A percentile compares a stretch with the other conserved stretches of the same genome.
These are phyloP conservation scores for Pelobates cultripes DNA, from an alignment of 2,797 vertebrate genomes.

Conservation along the genomic window DNA sequence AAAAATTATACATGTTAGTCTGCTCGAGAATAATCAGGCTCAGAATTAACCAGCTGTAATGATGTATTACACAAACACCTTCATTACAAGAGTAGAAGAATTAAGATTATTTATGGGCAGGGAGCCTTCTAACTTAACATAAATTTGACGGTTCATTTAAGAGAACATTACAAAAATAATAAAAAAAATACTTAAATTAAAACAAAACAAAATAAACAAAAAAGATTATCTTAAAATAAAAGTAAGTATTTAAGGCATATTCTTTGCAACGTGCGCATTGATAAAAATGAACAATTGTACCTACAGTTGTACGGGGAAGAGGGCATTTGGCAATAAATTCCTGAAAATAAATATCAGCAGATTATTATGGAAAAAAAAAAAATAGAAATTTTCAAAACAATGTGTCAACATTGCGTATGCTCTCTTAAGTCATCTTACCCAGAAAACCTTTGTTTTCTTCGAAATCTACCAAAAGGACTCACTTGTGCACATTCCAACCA, in stretches of 20 bases:
- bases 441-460: slow-evolving; percentile 40
- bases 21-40: background rate
- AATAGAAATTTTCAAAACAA: slow-evolving; percentile 2
- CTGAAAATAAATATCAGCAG: slow-evolving; percentile 89
- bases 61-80: slow-evolving; percentile 33
- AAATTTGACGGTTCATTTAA: slow-evolving; percentile 69
- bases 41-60: background rate
- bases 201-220: slow-evolving; percentile 49
- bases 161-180: slow-evolving; percentile 71
- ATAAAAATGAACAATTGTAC: slow-evolving; percentile 87
- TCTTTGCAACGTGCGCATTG: slow-evolving; percentile 81
- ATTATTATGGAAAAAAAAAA: slow-evolving; percentile 74
- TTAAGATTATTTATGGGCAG: slow-evolving; percentile 51
- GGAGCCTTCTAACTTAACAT: slow-evolving; percentile 79
- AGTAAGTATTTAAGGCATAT: slow-evolving; percentile 68
- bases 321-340: slow-evolving; percentile 84
- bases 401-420: background rate
- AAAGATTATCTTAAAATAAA: slow-evolving; percentile 66
- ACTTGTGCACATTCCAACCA: slow-evolving; percentile 39
- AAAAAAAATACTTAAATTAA: slow-evolving; percentile 13
- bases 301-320: slow-evolving; percentile 90
- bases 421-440: slow-evolving; percentile 34
- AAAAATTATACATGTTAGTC: background rate
- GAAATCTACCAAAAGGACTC: slow-evolving; percentile 27
- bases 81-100: slow-evolving; percentile 4